Evolutionary conservation across 2,113 vertebrate genomes (phyloP).

Genomic region (Chlamydotis undulata): DNA sequence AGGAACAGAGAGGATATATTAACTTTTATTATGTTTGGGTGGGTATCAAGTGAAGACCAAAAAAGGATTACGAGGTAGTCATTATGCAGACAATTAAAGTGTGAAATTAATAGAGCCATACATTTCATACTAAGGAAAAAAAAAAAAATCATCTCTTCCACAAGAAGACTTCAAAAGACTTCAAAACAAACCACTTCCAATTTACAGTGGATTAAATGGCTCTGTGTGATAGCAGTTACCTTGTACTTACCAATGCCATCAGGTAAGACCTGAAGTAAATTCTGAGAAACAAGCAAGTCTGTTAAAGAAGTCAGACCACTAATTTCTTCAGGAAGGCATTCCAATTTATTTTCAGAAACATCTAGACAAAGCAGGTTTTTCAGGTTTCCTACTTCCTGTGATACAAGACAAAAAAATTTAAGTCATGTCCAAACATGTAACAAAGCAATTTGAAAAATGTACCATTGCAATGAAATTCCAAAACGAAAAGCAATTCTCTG

Average conservation of each 20-base stretch:
- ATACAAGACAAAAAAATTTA: conserved; percentile 29
- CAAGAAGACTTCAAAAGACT: background rate
- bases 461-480: background rate
- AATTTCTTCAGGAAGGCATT: conserved; percentile 92
- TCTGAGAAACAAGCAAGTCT: conserved; percentile 95
- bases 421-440: conserved; percentile 35
- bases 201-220: background rate
- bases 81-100: background rate
- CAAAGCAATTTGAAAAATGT: conserved; percentile 7
- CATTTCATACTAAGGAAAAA: background rate
- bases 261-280: conserved; percentile 89
- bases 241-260: conserved; percentile 88
- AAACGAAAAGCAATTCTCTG: background rate
- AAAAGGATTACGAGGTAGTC: background rate
- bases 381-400: conserved; percentile 91
- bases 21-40: background rate
- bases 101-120: background rate
- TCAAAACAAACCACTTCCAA: background rate
- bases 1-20: background rate
- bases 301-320: conserved; percentile 86
- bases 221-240: background rate
- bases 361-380: conserved; percentile 94
- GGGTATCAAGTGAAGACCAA: background rate
- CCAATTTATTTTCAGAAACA: conserved; percentile 96
- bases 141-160: background rate